Percentiles rank a stretch among this genome's conserved stretches.
Conservation (phyloP, 2,113 vertebrate species). For the human region GRCh38 chr19:51156001-51156500, state of each 20-base stretch:
- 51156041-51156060: neutral
- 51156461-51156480: neutral
- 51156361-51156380: neutral
- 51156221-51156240: neutral
- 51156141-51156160: neutral
- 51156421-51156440: neutral
- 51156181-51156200: neutral
- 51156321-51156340: neutral
- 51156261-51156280: neutral
- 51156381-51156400: neutral
- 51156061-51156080: neutral
- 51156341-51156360: neutral
- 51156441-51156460: neutral
- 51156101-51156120: neutral
- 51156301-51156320: neutral
- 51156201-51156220: accelerated
- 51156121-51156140: neutral
- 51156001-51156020: neutral
- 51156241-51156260: neutral
- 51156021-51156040: neutral
- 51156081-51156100: neutral
- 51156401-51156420: neutral
- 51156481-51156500: neutral
- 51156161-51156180: neutral
- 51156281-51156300: neutral